Percentiles rank a stretch among this genome's conserved stretches.
phyloP scores from a whole-genome alignment of 2,888 invertebrate species.

The Pheosia gnoma region DNA sequence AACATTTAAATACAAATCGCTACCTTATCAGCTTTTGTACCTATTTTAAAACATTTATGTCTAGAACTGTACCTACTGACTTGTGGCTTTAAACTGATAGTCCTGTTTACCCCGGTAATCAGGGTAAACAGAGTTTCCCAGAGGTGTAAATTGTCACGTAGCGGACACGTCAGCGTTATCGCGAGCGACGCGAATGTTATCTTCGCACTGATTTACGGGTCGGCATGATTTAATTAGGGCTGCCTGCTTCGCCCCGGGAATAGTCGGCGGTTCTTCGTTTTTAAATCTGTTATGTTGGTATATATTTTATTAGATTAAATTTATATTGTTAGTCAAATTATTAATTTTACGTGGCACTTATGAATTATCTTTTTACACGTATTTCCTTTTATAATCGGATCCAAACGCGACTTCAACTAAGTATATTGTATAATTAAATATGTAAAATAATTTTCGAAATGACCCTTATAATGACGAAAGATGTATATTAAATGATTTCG shows the following conservation, averaged over 20 bases:
- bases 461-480: too few relatives aligned
- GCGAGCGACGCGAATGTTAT: constrained; percentile 44
- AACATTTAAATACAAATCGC: too few relatives aligned
- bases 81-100: constrained; percentile 18
- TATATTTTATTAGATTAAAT: background rate
- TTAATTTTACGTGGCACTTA: too few relatives aligned
- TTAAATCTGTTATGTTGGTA: background rate
- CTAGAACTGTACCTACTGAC: background rate
- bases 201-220: constrained; percentile 52
- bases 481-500: too few relatives aligned
- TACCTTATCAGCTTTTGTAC: too few relatives aligned
- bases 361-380: too few relatives aligned
- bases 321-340: background rate
- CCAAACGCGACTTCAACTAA: too few relatives aligned
- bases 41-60: background rate
- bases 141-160: constrained; percentile 46
- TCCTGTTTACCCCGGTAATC: constrained; percentile 4
- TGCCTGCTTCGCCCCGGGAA: constrained; percentile 21
- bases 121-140: constrained; percentile 27
- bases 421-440: too few relatives aligned
- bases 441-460: too few relatives aligned
- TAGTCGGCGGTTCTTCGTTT: background rate
- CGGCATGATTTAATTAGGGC: constrained; percentile 47
- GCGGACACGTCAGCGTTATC: constrained; percentile 35
- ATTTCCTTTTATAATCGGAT: too few relatives aligned